phyloP scores from a whole-genome alignment of 2,797 vertebrate species.

The Lagorchestes hirsutus region DNA sequence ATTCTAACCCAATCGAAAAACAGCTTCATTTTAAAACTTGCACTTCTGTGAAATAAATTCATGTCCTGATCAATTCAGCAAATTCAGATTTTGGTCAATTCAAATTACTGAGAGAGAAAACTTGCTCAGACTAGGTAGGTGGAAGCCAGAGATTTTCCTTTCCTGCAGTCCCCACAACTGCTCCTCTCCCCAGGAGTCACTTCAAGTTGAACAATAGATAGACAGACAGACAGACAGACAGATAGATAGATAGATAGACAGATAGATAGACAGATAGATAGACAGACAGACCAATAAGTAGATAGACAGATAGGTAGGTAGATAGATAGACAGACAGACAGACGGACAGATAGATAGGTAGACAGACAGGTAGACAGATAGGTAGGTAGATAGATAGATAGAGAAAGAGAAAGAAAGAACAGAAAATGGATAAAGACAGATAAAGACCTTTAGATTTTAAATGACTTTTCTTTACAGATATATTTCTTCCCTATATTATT shows the following conservation, averaged over 20 bases:
- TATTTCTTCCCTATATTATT: neutral
- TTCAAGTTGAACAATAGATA: neutral
- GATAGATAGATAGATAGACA: no score
- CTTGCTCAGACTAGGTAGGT: slow-evolving; percentile 11
- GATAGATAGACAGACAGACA: no score
- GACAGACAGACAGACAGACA: no score
- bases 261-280: no score
- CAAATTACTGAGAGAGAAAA: slow-evolving; percentile 37
- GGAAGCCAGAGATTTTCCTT: slow-evolving; percentile 12
- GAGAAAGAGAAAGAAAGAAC: no score
- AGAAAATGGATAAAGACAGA: no score
- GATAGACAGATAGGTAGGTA: no score
- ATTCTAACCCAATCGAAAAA: neutral
- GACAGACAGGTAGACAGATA: no score
- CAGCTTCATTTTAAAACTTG: slow-evolving; percentile 1
- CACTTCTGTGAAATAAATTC: slow-evolving; percentile 6
- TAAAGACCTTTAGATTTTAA: neutral
- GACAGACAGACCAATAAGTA: no score
- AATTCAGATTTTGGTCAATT: neutral
- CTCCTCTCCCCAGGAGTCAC: neutral
- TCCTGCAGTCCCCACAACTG: neutral
- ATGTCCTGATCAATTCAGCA: slow-evolving; percentile 37
- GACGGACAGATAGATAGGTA: no score
- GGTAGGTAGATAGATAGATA: no score
- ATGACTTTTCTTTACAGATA: neutral